Evolutionary conservation across 2,888 invertebrate genomes (phyloP).

Genomic region (Coelinius sp.): DNA sequence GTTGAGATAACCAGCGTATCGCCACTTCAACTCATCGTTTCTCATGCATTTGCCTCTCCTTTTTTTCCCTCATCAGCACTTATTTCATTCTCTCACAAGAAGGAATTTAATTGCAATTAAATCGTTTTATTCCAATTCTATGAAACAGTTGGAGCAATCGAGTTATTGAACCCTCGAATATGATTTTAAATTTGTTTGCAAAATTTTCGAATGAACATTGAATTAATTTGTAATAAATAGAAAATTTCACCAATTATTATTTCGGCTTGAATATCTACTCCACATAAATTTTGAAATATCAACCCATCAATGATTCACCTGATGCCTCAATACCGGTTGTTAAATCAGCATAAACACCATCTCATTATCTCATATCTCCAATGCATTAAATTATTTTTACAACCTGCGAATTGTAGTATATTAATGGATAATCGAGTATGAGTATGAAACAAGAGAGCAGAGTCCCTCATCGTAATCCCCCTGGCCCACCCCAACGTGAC

Average conservation of each 20-base stretch:
- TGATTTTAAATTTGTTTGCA: no score
- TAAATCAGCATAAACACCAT: neutral
- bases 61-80: constrained; percentile 5
- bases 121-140: neutral
- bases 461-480: constrained; percentile 31
- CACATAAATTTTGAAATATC: no score
- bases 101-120: constrained; percentile 14
- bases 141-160: neutral
- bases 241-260: no score
- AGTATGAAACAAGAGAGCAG: constrained; percentile 29
- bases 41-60: neutral
- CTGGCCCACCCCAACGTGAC: constrained; percentile 38
- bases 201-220: no score
- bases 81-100: neutral
- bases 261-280: no score
- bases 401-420: neutral
- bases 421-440: neutral
- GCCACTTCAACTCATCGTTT: constrained; percentile 15
- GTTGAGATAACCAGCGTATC: constrained; percentile 3
- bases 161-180: no score
- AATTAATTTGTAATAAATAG: no score
- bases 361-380: neutral
- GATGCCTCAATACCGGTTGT: neutral
- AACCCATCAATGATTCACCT: no score
- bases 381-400: neutral